Base-by-base conservation (phyloP, 2,113 vertebrate genomes). In the Dinomys branickii region DNA sequence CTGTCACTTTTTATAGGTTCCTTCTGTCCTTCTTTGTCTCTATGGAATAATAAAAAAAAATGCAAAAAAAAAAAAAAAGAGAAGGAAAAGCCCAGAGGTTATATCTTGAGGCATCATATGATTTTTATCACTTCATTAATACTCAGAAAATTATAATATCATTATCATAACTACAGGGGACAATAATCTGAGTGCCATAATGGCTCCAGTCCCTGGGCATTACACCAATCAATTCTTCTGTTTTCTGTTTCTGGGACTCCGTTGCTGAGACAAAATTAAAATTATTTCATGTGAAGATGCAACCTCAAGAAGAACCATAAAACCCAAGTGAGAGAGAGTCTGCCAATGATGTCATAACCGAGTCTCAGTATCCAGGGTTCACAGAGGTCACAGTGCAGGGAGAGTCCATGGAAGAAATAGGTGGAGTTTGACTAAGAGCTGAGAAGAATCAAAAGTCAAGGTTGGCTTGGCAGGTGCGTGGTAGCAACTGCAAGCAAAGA, bases 91-190 rank as follows among this genome's bases (percentile, higher is more conserved):
- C 33, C 52, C 54, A 77, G 4, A 65, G 20, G 26, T 47, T 97
- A 16, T 87, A 88, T 94, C 82, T 93, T 41, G 77, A 97, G 71
- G 56, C 54, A 85, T 93, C n/a, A 73, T 50, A 92, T 26, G 8
- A 93, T 86, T 35, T 35, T 85, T 61, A 94, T 88, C 41, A 94
- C n/a, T 50, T 94, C 87, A 65, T 89, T 97, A 97, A 94, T 95
- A 94, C 13, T 78, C 67, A 73, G 73, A 83, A 97, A 97, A 94
- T 59, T 92, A 44, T 3, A 97, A 35, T 77, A 85, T 73, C n/a
- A 95, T 97, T 94, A 95, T 69, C 85, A 73, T 95, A 95, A 91
- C 87, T 82, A 80, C 11, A 83, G 92, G 73, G 65, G 82, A n/a
- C 56, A 91, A 50, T 94, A 95, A 94, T 73, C 85, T 82, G 63